A percentile compares a stretch with the other conserved stretches of the same genome.
These are phyloP conservation scores for Eremophila alpestris DNA, from an alignment of 2,797 vertebrate genomes.

Conservation along the genomic window DNA sequence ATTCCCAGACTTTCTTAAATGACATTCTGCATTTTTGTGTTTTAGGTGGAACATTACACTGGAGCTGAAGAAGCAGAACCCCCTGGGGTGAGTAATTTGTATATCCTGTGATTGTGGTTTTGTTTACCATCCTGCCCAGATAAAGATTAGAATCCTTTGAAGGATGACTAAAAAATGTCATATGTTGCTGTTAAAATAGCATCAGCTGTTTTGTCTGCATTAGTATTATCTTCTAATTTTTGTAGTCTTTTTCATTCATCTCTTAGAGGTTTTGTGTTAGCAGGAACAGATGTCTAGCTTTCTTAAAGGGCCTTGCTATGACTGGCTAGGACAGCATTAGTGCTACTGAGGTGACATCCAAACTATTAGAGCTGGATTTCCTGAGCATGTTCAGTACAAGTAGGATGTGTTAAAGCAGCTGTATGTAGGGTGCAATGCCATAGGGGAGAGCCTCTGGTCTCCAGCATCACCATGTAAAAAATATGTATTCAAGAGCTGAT, in stretches of 20 bases:
- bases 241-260: not conserved
- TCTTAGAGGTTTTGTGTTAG: not conserved
- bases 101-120: conserved; percentile 11
- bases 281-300: not conserved
- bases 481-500: not conserved
- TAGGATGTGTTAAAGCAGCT: not conserved
- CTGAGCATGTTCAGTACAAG: not conserved
- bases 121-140: not conserved
- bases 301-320: not conserved
- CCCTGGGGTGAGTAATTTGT: not conserved
- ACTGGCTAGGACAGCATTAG: not conserved
- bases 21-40: not conserved
- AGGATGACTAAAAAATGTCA: not conserved
- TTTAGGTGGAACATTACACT: not conserved
- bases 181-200: not conserved
- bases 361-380: not conserved
- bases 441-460: not conserved
- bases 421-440: not conserved
- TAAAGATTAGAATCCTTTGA: not conserved
- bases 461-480: not conserved
- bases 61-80: not conserved
- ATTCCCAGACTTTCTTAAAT: not conserved
- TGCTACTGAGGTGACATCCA: not conserved
- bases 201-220: not conserved
- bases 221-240: not conserved